Conservation (phyloP, 92 coral and sea anemone species). For the Palythoa heliodiscus region DNA sequence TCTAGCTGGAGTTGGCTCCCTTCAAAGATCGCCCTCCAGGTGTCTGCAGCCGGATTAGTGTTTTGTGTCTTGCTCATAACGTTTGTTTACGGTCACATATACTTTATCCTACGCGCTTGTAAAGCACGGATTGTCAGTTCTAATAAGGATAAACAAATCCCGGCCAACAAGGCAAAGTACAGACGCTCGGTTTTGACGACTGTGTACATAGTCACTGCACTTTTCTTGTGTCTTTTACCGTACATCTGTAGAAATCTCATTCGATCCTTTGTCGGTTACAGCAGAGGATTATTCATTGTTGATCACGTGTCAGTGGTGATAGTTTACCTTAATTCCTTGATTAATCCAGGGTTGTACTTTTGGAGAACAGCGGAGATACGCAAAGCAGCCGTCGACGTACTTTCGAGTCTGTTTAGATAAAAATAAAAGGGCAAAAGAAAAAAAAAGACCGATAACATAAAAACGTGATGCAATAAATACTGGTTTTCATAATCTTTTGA, state of each 20-base stretch:
- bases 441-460: too few species aligned
- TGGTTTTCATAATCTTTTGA: too few species aligned
- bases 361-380: slow-evolving; percentile 34
- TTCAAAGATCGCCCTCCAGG: background rate
- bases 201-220: slow-evolving; percentile 19
- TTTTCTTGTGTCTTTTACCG: slow-evolving; percentile 7
- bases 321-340: slow-evolving; percentile 18
- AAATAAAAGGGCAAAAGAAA: background rate
- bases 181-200: slow-evolving; percentile 18
- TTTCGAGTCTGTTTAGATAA: slow-evolving; percentile 3
- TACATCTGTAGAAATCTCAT: slow-evolving; percentile 26
- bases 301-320: slow-evolving; percentile 33
- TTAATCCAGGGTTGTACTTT: slow-evolving; percentile 27
- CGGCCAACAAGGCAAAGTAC: slow-evolving; percentile 2
- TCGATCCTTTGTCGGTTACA: slow-evolving; percentile 21
- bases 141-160: background rate
- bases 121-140: background rate
- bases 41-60: background rate
- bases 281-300: background rate
- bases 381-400: slow-evolving; percentile 7
- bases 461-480: too few species aligned
- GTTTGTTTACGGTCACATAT: background rate
- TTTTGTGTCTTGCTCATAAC: slow-evolving; percentile 9
- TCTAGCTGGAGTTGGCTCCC: slow-evolving; percentile 38
- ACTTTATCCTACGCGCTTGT: background rate